Evolutionary conservation across 2,888 invertebrate species (phyloP).

Genomic region (Drosophila parthenogenetica): DNA sequence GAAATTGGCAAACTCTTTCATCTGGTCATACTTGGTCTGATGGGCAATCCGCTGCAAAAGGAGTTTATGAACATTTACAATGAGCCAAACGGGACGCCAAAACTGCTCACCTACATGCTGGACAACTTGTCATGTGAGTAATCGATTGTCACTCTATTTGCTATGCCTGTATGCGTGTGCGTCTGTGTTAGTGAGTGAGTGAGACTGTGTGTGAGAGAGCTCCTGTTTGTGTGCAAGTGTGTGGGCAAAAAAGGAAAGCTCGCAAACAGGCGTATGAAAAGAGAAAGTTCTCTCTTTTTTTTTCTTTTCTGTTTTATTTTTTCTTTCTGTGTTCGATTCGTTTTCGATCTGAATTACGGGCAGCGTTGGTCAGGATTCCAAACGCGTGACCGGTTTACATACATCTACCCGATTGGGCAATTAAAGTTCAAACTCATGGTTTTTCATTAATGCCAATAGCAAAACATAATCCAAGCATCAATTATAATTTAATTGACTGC

Average conservation of each 20-base stretch:
- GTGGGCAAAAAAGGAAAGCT: constrained; percentile 72
- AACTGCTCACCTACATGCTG: constrained; percentile 96
- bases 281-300: constrained; percentile 64
- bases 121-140: constrained; percentile 96
- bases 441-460: constrained; percentile 50
- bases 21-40: constrained; percentile 95
- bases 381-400: constrained; percentile 52
- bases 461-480: constrained; percentile 57
- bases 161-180: constrained; percentile 2
- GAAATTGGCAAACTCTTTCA: constrained; percentile 99
- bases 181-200: constrained; percentile 7
- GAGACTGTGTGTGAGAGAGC: constrained; percentile 26
- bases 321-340: constrained; percentile 24
- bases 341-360: constrained; percentile 37
- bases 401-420: constrained; percentile 39
- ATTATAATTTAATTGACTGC: constrained; percentile 77
- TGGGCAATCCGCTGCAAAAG: constrained; percentile 97
- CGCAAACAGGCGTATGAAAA: constrained; percentile 69
- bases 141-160: constrained; percentile 29
- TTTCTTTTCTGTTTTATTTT: neutral
- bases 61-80: constrained; percentile 96
- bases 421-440: constrained; percentile 76
- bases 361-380: constrained; percentile 41
- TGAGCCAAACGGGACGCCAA: constrained; percentile 97
- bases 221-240: constrained; percentile 45